Conservation (phyloP, 2,113 vertebrate species). For the Aptenodytes forsteri region DNA sequence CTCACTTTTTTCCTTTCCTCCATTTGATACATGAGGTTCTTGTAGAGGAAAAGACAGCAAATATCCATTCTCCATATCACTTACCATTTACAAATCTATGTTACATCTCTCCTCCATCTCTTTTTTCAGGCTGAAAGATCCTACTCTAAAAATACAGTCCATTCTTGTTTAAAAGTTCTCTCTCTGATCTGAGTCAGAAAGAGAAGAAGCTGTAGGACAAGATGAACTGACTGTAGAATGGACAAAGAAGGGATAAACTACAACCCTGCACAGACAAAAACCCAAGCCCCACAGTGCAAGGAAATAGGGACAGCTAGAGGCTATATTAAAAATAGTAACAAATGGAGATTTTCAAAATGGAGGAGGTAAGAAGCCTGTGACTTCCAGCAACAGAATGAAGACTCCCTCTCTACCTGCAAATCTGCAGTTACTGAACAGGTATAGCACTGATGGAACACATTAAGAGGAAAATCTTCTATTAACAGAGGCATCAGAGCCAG, state of each 20-base stretch:
- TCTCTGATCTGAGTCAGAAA: background rate
- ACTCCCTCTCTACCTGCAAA: background rate
- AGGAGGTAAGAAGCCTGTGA: background rate
- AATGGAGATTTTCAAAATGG: background rate
- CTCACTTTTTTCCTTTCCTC: background rate
- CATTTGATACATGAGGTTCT: background rate
- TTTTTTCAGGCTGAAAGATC: background rate
- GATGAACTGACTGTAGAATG: background rate
- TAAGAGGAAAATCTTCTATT: background rate
- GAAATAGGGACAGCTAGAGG: background rate
- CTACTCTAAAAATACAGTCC: background rate
- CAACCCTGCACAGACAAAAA: background rate
- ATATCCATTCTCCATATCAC: background rate
- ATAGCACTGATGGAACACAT: background rate
- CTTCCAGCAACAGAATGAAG: background rate
- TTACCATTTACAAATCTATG: background rate
- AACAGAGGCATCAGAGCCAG: background rate
- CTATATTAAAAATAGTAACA: background rate
- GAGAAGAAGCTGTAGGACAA: background rate
- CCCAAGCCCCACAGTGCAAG: background rate
- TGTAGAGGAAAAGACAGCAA: background rate
- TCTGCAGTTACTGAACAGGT: background rate
- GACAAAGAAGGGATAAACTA: background rate
- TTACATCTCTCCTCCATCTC: background rate
- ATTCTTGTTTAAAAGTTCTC: background rate